Conservation (phyloP, 2,113 vertebrate genomes). For the Patagioenas fasciata region DNA sequence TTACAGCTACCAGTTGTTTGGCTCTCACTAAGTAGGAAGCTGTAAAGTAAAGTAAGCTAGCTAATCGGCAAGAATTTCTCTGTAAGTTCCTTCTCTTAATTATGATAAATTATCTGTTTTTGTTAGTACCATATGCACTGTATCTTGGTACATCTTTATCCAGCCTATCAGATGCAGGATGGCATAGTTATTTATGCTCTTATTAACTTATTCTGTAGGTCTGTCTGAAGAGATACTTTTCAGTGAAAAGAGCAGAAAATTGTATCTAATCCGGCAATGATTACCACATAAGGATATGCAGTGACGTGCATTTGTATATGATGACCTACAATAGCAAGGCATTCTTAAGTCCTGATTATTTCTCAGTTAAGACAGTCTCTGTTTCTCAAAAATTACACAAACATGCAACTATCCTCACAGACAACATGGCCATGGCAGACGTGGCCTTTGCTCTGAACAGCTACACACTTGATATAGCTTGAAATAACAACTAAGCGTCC, state of each 20-base stretch:
- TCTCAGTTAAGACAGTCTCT: not conserved
- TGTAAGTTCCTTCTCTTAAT: not conserved
- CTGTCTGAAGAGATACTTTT: not conserved
- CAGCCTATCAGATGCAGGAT: not conserved
- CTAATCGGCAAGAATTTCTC: not conserved
- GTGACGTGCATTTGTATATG: not conserved
- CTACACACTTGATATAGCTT: not conserved
- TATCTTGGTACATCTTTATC: not conserved
- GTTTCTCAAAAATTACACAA: not conserved
- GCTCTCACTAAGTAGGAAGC: not conserved
- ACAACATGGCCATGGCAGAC: not conserved
- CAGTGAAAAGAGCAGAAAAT: not conserved
- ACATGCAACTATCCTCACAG: not conserved
- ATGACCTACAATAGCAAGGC: not conserved
- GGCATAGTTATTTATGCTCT: not conserved
- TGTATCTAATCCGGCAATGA: not conserved
- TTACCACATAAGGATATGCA: not conserved
- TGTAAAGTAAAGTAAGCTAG: not conserved
- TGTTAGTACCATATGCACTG: not conserved
- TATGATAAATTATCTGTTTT: not conserved
- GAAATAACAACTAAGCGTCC: not conserved
- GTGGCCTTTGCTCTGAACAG: not conserved
- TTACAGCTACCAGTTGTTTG: not conserved
- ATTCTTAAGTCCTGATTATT: not conserved
- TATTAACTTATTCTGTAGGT: not conserved